Evolutionary conservation across 2,113 vertebrate species (phyloP).

Genomic region (Nothobranchius kuhntae): DNA sequence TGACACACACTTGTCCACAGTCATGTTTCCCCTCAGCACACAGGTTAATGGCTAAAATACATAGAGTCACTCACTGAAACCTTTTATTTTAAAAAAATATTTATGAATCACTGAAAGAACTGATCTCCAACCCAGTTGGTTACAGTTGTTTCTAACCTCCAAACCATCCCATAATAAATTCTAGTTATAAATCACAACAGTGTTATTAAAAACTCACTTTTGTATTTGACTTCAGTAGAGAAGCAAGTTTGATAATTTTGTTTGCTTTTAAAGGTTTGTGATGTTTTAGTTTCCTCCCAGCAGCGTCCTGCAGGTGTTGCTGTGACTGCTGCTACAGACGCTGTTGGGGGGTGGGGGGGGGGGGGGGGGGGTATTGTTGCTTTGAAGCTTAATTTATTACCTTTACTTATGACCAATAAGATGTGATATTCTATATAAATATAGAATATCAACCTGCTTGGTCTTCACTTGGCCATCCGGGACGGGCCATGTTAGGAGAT

Average conservation of each 20-base stretch:
- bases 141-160: background rate
- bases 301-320: constrained; percentile 24
- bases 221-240: constrained; percentile 6
- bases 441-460: too few species aligned
- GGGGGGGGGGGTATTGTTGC: too few species aligned
- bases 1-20: constrained; percentile 6
- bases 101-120: background rate
- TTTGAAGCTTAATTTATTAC: too few species aligned
- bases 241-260: background rate
- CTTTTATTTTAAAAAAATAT: too few species aligned
- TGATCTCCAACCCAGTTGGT: background rate
- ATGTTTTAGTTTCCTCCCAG: constrained; percentile 30
- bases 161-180: background rate
- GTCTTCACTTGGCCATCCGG: too few species aligned
- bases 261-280: constrained; percentile 5
- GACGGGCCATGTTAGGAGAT: too few species aligned
- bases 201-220: too few species aligned
- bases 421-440: too few species aligned
- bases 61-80: constrained; percentile 39
- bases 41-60: constrained; percentile 76
- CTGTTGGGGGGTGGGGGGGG: too few species aligned
- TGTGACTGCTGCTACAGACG: background rate
- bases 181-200: background rate
- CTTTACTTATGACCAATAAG: too few species aligned
- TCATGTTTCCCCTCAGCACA: constrained; percentile 5